Conservation (phyloP, 1,140 invertebrate species). For the Brachystomella parvula region DNA sequence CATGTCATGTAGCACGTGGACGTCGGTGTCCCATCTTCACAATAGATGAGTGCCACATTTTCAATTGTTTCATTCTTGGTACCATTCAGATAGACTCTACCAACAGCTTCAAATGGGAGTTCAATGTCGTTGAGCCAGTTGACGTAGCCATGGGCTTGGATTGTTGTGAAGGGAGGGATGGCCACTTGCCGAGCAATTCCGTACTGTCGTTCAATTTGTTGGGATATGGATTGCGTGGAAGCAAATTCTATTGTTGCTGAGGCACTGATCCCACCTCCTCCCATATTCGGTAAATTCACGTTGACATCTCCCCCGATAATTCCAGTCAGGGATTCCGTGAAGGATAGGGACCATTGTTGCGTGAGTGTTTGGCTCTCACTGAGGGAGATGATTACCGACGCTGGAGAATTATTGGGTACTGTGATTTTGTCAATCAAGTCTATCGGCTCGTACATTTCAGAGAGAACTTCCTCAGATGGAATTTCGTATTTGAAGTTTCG, state of each 20-base stretch:
- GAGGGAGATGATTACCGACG: not conserved
- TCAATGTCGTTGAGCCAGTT: not conserved
- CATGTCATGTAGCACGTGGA: not conserved
- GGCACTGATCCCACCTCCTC: conserved; percentile 4
- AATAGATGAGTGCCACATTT: not conserved
- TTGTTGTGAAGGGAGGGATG: conserved; percentile 12
- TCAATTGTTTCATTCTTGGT: not conserved
- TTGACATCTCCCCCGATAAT: not conserved
- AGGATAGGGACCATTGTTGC: not conserved
- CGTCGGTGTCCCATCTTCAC: not conserved
- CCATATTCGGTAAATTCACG: conserved; percentile 5
- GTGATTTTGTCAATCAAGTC: conserved; percentile 11
- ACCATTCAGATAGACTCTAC: not conserved
- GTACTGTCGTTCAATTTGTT: not conserved
- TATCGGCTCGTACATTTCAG: conserved; percentile 2
- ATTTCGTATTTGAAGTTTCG: conserved; percentile 5
- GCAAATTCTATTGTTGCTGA: not conserved
- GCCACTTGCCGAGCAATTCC: not conserved
- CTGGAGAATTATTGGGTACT: not conserved
- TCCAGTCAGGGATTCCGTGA: not conserved
- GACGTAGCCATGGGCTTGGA: conserved; percentile 10
- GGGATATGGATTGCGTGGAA: conserved; percentile 2
- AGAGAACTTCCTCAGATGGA: not conserved
- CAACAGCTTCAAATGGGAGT: not conserved
- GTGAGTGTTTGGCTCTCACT: not conserved